Evolutionary conservation across 2,888 invertebrate species (phyloP), one percentile per base, ranked within the genome.

Genomic region (Pinctada fucata): DNA sequence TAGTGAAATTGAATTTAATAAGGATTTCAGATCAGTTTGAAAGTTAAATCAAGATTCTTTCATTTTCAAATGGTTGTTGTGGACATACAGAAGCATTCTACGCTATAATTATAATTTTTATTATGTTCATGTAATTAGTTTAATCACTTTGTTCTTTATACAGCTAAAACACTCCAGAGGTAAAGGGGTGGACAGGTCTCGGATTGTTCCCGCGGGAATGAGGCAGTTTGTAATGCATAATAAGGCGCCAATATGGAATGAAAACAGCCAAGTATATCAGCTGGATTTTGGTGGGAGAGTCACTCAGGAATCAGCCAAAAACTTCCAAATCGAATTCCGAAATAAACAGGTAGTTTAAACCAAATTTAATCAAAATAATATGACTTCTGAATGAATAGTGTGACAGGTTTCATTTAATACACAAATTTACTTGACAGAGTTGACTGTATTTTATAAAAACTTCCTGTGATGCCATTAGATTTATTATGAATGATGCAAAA

Each of bases 281-380:
- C 94, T 99, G 68, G 99, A 99, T 94, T 99, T 99, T 93, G 99
- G 99, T 3, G 99, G 99, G 10, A 94, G 99, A 85, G 99, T 99
- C 80, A 99, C 99, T 3, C 99, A 99, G 93, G 99, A 99, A 93
- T 99, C 98, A 67, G 99, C 99, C 16, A 99, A 99, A 93, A 99
- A 99, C 94, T 99, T 99, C 93, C 99, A 99, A 94, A 99, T 99
- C 79, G 99, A 99, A 93, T 97, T 97, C 92, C 95, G 97, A 87
- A 97, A 97, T 83, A 97, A 97, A 93, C 98, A 99, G 95, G 98
- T 97, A 72, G 50, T 76, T 31, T 31, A 31, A 31, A 31, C 31
- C 31, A 31, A 31, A 66, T 16, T 10, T 31, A 13, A 31, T 31
- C 31, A 31, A 45, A 45, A 31, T 31, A 31, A 31, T 31, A 31